phyloP scores from a whole-genome alignment of 1,140 invertebrate genomes.

The Ceratina australensis region DNA sequence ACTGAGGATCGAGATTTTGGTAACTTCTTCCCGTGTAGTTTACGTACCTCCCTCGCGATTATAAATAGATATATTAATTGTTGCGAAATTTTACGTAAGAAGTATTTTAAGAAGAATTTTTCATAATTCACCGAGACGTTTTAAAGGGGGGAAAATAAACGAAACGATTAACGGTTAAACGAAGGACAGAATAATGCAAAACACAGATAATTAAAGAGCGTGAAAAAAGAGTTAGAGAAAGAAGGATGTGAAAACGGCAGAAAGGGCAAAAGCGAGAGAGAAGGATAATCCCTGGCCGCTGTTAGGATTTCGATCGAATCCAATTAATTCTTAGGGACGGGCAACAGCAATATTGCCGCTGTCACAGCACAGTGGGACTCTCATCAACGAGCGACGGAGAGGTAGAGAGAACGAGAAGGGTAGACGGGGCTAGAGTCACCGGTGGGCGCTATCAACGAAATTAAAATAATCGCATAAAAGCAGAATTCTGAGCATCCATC shows the following conservation, averaged over 20 bases:
- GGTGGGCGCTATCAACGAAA: conserved; percentile 23
- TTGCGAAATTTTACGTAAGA: too few species aligned
- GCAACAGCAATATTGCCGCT: conserved; percentile 50
- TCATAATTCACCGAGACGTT: too few species aligned
- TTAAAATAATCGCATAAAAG: conserved; percentile 56
- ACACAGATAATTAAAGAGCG: too few species aligned
- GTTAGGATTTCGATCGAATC: conserved; percentile 38
- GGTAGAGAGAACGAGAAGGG: too few species aligned
- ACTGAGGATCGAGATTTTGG: background rate
- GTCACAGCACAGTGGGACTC: conserved; percentile 19
- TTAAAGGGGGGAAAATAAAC: too few species aligned
- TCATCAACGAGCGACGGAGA: conserved; percentile 5
- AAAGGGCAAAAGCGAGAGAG: conserved; percentile 10
- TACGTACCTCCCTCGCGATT: too few species aligned
- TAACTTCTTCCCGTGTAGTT: background rate
- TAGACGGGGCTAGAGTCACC: background rate
- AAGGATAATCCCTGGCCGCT: conserved; percentile 24
- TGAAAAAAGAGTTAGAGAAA: too few species aligned
- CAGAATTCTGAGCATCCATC: conserved; percentile 43
- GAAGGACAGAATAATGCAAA: too few species aligned
- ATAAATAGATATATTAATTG: too few species aligned
- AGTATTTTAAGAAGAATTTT: too few species aligned
- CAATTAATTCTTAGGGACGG: conserved; percentile 51
- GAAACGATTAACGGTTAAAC: too few species aligned
- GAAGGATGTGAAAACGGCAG: background rate